Conservation (phyloP, 1,140 invertebrate genomes). For the Neodiprion lecontei region DNA sequence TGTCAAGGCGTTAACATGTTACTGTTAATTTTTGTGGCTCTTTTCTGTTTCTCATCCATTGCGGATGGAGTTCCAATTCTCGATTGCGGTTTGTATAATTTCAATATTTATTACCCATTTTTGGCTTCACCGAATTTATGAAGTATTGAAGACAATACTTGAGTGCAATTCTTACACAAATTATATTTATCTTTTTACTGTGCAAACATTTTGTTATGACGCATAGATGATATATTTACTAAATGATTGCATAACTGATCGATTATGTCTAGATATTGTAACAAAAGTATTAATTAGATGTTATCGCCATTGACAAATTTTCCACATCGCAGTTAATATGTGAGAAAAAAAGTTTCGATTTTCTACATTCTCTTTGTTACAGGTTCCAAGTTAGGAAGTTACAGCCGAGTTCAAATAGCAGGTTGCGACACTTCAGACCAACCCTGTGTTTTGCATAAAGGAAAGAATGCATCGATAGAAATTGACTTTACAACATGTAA, state of each 20-base stretch:
- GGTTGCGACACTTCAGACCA: slow-evolving; percentile 62
- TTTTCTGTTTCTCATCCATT: slow-evolving; percentile 12
- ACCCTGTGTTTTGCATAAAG: slow-evolving; percentile 67
- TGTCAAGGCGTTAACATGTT: slow-evolving; percentile 21
- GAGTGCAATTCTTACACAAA: too few species aligned
- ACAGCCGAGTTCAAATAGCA: slow-evolving; percentile 63
- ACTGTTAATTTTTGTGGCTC: slow-evolving; percentile 15
- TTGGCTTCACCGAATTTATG: not conserved
- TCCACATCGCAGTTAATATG: too few species aligned
- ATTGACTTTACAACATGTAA: slow-evolving; percentile 68
- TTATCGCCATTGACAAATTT: too few species aligned
- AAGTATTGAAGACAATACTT: too few species aligned
- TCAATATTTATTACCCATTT: not conserved
- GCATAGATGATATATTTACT: too few species aligned
- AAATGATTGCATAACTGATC: too few species aligned
- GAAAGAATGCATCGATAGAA: slow-evolving; percentile 67
- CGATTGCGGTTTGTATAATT: slow-evolving; percentile 38
- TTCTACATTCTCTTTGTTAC: slow-evolving; percentile 25
- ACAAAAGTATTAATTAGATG: too few species aligned
- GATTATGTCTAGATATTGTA: too few species aligned
- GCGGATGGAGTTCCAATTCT: slow-evolving; percentile 20
- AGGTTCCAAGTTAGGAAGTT: slow-evolving; percentile 68
- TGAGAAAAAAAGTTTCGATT: too few species aligned
- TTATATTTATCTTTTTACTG: too few species aligned
- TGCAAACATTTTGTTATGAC: too few species aligned